Conservation (phyloP, 2,888 invertebrate species). For the Cyclophora punctaria region DNA sequence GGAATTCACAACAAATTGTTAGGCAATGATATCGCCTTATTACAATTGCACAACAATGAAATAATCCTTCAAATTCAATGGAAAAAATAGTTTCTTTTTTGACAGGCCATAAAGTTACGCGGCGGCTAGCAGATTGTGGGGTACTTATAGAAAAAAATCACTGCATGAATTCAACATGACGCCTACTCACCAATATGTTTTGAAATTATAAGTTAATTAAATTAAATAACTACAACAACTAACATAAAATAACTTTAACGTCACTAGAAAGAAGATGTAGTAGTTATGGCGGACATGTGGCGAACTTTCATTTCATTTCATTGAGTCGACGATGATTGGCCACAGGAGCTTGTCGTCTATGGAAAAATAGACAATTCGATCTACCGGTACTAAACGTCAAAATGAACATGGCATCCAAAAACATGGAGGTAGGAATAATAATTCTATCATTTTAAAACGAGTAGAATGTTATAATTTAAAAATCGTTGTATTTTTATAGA, state of each 20-base stretch:
- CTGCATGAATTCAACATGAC: constrained; percentile 25
- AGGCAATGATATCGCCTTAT: not conserved
- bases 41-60: not conserved
- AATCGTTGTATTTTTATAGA: no score
- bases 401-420: no score
- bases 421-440: no score
- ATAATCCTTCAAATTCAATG: constrained; percentile 23
- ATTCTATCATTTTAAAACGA: no score
- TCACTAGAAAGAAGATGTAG: constrained; percentile 66
- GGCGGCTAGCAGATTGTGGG: constrained; percentile 46
- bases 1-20: not conserved
- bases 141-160: constrained; percentile 3
- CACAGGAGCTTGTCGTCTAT: constrained; percentile 13
- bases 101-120: constrained; percentile 57
- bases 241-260: constrained; percentile 68
- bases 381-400: no score
- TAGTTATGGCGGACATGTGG: constrained; percentile 72
- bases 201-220: constrained; percentile 63
- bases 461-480: no score
- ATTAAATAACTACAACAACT: constrained; percentile 59
- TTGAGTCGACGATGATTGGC: constrained; percentile 22
- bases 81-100: constrained; percentile 55
- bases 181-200: constrained; percentile 56
- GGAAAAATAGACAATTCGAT: constrained; percentile 5
- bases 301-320: constrained; percentile 59